These are phyloP conservation scores for Drosophila lacteicornis DNA, from an alignment of 1,140 invertebrate genomes.

Conservation along the genomic window DNA sequence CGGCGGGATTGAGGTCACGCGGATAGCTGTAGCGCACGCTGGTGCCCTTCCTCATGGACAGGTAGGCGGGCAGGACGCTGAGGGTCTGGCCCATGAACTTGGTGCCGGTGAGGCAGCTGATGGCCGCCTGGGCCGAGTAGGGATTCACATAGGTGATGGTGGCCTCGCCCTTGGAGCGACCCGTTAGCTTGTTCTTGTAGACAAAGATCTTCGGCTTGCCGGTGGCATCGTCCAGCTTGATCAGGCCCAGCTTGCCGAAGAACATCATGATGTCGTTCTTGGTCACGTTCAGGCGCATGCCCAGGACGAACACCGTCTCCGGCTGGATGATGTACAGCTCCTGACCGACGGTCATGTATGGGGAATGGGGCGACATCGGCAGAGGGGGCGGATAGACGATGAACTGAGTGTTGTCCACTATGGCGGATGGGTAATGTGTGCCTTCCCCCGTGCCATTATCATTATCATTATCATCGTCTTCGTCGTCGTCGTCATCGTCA, in stretches of 20 bases:
- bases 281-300: slow-evolving; percentile 64
- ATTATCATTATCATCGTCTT: neutral
- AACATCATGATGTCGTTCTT: slow-evolving; percentile 65
- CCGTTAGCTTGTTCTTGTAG: slow-evolving; percentile 70
- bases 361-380: neutral
- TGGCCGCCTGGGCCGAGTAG: slow-evolving; percentile 57
- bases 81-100: slow-evolving; percentile 55
- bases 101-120: slow-evolving; percentile 41
- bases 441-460: neutral
- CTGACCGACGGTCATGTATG: slow-evolving; percentile 37
- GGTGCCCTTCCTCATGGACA: slow-evolving; percentile 44
- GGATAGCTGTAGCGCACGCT: slow-evolving; percentile 58
- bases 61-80: slow-evolving; percentile 63
- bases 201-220: slow-evolving; percentile 69
- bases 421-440: neutral
- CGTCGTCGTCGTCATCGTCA: neutral
- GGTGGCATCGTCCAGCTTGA: slow-evolving; percentile 46
- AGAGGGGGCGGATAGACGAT: slow-evolving; percentile 16
- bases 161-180: slow-evolving; percentile 65
- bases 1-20: slow-evolving; percentile 24
- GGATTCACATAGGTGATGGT: slow-evolving; percentile 63
- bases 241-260: slow-evolving; percentile 56
- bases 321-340: slow-evolving; percentile 53
- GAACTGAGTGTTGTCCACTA: slow-evolving; percentile 1
- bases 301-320: slow-evolving; percentile 66